Base-by-base conservation (phyloP, 2,113 vertebrate species). In the Litocranius walleri region DNA sequence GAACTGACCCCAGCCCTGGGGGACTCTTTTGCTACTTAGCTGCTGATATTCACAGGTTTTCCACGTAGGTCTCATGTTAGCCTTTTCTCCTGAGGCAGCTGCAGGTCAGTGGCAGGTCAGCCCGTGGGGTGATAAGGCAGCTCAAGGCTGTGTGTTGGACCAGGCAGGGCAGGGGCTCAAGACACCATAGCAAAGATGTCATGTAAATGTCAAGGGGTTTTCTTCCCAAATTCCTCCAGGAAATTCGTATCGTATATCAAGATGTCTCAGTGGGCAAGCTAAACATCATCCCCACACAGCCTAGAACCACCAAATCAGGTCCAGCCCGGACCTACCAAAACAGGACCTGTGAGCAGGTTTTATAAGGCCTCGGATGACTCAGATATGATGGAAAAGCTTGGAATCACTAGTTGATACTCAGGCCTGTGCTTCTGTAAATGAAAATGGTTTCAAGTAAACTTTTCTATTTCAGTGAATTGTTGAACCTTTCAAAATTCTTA, bases 21-120 rank as follows among this genome's bases (percentile, higher is more conserved):
- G 27, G 19, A 56, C 43, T 94, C 64, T 19, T 71, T 36, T 30
- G 52, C 43, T 57, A 1, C 40, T 9, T 59, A 50, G 45, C 94
- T 11, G 17, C 56, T 71, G 40, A 56, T n/a, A 54, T 19, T 56
- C 17, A 17, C 36, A 67, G 45, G 11, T 33, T 62, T 74, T 19
- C 19, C 25, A 8, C 29, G 16, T 3, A 15, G 10, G 29, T 13
- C 27, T 62, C 6, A 2, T 0, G 0, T 57, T 57, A 16, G 3
- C n/a, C 57, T 52, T 91, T 50, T 40, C 45, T 10, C 3, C 23
- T 9, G 48, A 40, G 67, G 29, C 43, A 77, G 19, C 40, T 36
- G 82, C 78, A 27, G 19, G 82, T 36, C 64, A 33, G 9, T 1
- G 0, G 21, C 61, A 1, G 16, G 56, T 15, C 12, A 43, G 36